Evolutionary conservation across 1,140 invertebrate species (phyloP).

Genomic region (Antheraea mylitta): DNA sequence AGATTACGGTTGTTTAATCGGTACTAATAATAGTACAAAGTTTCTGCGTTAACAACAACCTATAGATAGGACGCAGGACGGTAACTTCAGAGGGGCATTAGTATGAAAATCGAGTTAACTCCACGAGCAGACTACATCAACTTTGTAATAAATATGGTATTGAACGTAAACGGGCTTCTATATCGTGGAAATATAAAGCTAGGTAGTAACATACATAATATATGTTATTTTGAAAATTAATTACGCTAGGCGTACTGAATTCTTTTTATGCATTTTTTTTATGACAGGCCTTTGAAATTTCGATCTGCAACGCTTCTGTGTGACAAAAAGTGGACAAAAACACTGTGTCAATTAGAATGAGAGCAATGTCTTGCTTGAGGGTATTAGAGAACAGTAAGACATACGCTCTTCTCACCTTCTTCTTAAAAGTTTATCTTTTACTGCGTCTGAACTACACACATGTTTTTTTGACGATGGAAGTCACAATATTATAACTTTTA

Average conservation of each 20-base stretch:
- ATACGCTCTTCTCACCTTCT: too few relatives aligned
- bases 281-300: too few relatives aligned
- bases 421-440: too few relatives aligned
- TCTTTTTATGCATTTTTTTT: too few relatives aligned
- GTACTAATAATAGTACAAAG: constrained; percentile 18
- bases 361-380: too few relatives aligned
- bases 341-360: too few relatives aligned
- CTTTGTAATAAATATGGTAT: constrained; percentile 19
- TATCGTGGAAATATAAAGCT: not conserved
- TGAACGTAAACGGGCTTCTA: constrained; percentile 5
- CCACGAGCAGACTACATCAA: constrained; percentile 17
- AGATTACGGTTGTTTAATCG: constrained; percentile 19
- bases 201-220: not conserved
- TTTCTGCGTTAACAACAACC: constrained; percentile 3
- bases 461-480: too few relatives aligned
- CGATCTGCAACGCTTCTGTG: too few relatives aligned
- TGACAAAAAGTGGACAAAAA: too few relatives aligned
- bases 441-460: too few relatives aligned
- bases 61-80: constrained; percentile 7
- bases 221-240: not conserved
- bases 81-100: constrained; percentile 15
- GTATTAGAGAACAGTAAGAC: too few relatives aligned
- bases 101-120: constrained; percentile 32
- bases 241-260: not conserved
- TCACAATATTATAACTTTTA: too few relatives aligned